Base-by-base conservation (phyloP, 2,797 vertebrate genomes). In the Gouania willdenowi region DNA sequence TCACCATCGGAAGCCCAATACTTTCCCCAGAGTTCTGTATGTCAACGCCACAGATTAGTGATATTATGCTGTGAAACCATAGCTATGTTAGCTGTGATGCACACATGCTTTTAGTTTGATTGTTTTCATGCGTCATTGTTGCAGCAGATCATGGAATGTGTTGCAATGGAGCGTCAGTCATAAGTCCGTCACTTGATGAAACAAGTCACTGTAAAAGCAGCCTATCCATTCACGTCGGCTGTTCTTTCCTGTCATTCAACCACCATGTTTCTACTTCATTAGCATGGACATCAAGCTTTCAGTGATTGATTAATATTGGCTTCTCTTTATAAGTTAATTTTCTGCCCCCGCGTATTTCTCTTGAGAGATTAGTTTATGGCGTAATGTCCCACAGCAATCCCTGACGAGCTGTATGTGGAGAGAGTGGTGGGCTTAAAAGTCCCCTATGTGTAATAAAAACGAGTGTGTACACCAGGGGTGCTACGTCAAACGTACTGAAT, bases 291-390 rank as follows among this genome's bases (percentile, higher is more conserved):
- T 64, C 13, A 29, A 11, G 36, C 45, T 58, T 60, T 39, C 37
- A 24, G 43, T 66, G 44, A 71, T 68, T 8, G 26, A 80, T 71
- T 50, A 55, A 43, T 63, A 69, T 44, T 24, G 17, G 15, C 35
- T 52, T 26, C 21, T 48, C 45, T 75, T 77, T 58, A 83, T 83
- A 64, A 67, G 82, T 79, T 35, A 12, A 26, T 47, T 49, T 61
- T 33, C 11, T 32, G n/a, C n/a, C n/a, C n/a, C n/a, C n/a, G n/a
- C n/a, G 13, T 14, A 14, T 45, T 60, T 46, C n/a, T 55, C 40
- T 41, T 33, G 59, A 42, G 45, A 52, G 21, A 3, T 51, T 29
- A 16, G 33, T 11, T 27, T 40, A 17, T 7, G 4, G 43, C 16
- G 13, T 8, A 30, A 41, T 52, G 25, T 48, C 7, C 38, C n/a